Conservation (phyloP, 2,113 vertebrate genomes). For the Pluvianellus socialis region DNA sequence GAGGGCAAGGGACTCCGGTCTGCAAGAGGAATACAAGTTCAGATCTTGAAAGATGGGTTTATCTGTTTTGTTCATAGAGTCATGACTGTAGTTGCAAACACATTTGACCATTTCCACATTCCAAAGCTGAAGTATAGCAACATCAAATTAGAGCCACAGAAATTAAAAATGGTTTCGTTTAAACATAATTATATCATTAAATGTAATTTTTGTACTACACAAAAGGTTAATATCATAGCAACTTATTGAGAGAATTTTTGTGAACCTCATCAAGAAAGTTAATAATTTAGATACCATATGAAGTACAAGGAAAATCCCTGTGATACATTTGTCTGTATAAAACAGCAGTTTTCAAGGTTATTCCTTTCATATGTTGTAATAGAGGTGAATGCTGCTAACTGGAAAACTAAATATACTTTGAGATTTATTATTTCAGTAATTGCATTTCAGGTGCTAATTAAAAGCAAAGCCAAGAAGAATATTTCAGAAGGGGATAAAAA, state of each 20-base stretch:
- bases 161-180: not conserved
- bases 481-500: conserved; percentile 1
- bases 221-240: conserved; percentile 52
- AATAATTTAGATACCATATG: conserved; percentile 53
- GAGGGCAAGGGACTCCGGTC: not conserved
- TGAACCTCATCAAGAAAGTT: conserved; percentile 45
- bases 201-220: conserved; percentile 24
- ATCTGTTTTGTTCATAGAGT: not conserved
- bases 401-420: conserved; percentile 38
- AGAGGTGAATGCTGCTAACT: conserved; percentile 46
- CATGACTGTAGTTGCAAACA: not conserved
- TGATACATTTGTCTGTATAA: conserved; percentile 6
- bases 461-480: conserved; percentile 35
- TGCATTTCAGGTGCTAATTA: conserved; percentile 47
- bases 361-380: conserved; percentile 53
- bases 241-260: conserved; percentile 26
- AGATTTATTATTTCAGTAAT: conserved; percentile 62
- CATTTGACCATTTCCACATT: not conserved
- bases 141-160: not conserved
- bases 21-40: not conserved
- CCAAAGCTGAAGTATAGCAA: not conserved
- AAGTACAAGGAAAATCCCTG: conserved; percentile 8
- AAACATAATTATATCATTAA: conserved; percentile 44
- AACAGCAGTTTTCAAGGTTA: conserved; percentile 52
- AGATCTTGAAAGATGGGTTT: not conserved